Conservation (phyloP, 2,113 vertebrate species). For the Nothocercus julius region DNA sequence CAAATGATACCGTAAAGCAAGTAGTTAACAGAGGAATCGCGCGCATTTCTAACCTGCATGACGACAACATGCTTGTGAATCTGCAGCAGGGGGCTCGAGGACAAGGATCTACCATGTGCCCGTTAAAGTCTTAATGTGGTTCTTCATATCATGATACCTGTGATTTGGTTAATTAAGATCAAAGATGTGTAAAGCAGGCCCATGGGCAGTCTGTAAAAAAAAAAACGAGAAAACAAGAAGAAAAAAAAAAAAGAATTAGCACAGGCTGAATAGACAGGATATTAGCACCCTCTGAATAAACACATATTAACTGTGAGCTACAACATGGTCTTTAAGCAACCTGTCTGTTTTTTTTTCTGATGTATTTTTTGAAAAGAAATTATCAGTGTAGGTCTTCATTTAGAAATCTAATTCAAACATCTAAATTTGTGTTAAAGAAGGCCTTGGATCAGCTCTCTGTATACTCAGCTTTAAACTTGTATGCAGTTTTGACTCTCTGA, state of each 20-base stretch:
- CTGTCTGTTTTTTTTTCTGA: neutral
- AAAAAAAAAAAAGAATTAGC: neutral
- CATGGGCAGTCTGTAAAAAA: neutral
- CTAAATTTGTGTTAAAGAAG: neutral
- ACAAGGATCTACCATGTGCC: neutral
- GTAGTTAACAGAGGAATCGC: neutral
- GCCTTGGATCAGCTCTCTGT: neutral
- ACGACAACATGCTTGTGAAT: neutral
- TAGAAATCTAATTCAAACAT: neutral
- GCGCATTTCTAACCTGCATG: neutral
- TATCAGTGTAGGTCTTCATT: neutral
- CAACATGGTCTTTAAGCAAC: accelerated
- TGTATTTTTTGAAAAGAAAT: neutral
- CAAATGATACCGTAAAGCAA: slow-evolving; percentile 2
- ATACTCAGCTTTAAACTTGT: neutral
- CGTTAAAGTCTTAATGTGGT: neutral
- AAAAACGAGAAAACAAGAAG: neutral
- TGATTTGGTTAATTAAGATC: neutral
- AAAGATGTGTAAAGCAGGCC: neutral
- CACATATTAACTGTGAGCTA: neutral
- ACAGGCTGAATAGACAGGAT: neutral
- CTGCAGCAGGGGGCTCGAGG: neutral
- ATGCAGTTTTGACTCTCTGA: neutral
- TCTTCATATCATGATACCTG: neutral
- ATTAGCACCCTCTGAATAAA: neutral